Conservation (phyloP, 2,113 vertebrate genomes). For the Thunnus thynnus region DNA sequence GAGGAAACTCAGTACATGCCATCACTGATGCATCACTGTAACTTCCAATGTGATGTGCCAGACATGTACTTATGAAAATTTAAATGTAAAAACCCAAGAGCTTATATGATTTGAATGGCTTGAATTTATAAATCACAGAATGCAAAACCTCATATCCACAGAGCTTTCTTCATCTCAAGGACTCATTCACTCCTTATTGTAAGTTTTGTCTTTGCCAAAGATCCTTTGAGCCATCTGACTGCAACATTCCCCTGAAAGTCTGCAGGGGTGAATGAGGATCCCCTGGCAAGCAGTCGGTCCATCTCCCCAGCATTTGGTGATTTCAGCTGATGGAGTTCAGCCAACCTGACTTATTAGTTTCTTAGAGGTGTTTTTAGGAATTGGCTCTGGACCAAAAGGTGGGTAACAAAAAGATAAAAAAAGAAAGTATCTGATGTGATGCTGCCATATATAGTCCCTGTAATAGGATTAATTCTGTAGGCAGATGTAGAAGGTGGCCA, state of each 20-base stretch:
- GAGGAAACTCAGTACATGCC: not conserved
- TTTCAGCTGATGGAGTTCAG: constrained; percentile 39
- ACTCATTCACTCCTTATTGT: not conserved
- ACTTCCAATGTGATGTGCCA: not conserved
- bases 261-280: constrained; percentile 39
- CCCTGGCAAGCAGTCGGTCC: constrained; percentile 31
- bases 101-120: not conserved
- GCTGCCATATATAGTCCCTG: not conserved
- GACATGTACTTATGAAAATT: not conserved
- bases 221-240: constrained; percentile 8
- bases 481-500: not conserved
- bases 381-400: not conserved
- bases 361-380: constrained; percentile 24
- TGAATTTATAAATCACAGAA: not conserved
- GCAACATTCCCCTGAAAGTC: constrained; percentile 14
- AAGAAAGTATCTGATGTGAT: not conserved
- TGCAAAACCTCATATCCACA: not conserved
- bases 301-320: constrained; percentile 21
- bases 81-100: not conserved
- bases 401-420: not conserved
- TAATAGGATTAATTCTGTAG: not conserved
- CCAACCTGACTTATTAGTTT: constrained; percentile 32
- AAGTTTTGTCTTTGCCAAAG: constrained; percentile 21
- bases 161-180: not conserved
- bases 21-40: constrained; percentile 1